Base-by-base conservation (phyloP, 2,888 invertebrate genomes). In the Drosophila suboccidentalis region DNA sequence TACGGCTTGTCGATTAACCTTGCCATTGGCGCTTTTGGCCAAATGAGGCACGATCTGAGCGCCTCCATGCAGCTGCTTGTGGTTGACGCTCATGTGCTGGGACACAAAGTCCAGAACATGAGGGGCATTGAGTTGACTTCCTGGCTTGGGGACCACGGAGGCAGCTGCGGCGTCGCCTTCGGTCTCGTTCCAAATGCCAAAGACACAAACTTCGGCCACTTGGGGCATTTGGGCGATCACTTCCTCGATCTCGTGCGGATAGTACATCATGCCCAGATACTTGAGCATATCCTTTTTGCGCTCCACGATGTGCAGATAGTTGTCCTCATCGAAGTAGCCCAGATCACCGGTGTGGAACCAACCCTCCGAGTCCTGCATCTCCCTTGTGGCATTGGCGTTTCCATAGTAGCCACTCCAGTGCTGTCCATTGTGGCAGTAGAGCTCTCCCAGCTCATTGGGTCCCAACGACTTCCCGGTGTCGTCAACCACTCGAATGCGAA, bases 331-430 rank as follows among this genome's bases (percentile, higher is more conserved):
- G 34, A 93, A 91, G 69, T 89, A 91, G 9, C 93, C 93, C 62
- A 92, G 46, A 46, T 93, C 93, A 6, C 93, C 93, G 0, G 92
- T 91, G 43, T 89, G 90, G 10, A 90, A 86, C 92, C 92, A 93
- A 17, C 91, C 92, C 22, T 91, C 87, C 6, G 71, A 59, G 63
- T 92, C 91, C 9, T 87, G 79, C 53, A 85, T 80, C 13, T 82
- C 80, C 10, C 75, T 76, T 8, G 91, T 90, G 34, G 89, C 91
- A 15, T 58, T 64, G 0, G 73, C 51, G 61, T 92, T 91, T 6
- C 82, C 86, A 62, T 87, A 91, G 68, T 93, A 93, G 0, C 93
- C 93, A 47, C 78, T 78, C 91, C 92, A 92, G 41, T 65, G 47
- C 4, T 73, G 74, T 3, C 64, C 69, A 10, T 64, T 74, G 49